Percentiles rank a stretch among this genome's conserved stretches.
Conservation (phyloP, 2,113 vertebrate species). For the Bufo gargarizans region DNA sequence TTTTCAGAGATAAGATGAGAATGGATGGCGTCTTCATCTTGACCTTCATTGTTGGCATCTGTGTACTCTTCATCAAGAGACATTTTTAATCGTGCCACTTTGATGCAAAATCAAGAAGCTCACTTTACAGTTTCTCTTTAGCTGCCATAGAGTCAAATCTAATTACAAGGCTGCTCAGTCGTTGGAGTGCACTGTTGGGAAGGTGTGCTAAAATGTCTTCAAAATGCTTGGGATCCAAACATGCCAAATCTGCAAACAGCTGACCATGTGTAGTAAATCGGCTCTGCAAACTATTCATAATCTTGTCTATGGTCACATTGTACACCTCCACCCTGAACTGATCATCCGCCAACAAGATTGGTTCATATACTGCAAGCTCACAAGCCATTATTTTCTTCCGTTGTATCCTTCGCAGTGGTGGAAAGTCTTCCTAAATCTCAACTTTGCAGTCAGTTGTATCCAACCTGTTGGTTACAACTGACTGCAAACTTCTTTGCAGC, state of each 20-base stretch:
- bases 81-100: too few relatives aligned
- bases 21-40: constrained; percentile 8
- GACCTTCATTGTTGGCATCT: too few relatives aligned
- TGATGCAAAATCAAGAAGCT: background rate
- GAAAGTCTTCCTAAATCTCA: constrained; percentile 16
- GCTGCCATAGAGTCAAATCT: background rate
- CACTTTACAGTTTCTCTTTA: background rate
- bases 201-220: background rate
- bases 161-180: constrained; percentile 17
- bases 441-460: constrained; percentile 15
- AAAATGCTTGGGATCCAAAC: too few relatives aligned
- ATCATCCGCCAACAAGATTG: background rate
- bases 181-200: background rate
- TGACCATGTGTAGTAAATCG: background rate
- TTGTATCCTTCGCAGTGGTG: background rate
- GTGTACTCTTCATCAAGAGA: too few relatives aligned
- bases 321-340: too few relatives aligned
- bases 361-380: background rate
- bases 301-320: background rate
- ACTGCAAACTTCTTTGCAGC: too few relatives aligned
- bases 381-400: background rate
- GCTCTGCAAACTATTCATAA: background rate
- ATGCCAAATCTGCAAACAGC: background rate
- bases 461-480: background rate
- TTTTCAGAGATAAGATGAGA: background rate